Base-by-base conservation (phyloP, 1,140 invertebrate genomes). In the Physella acuta region DNA sequence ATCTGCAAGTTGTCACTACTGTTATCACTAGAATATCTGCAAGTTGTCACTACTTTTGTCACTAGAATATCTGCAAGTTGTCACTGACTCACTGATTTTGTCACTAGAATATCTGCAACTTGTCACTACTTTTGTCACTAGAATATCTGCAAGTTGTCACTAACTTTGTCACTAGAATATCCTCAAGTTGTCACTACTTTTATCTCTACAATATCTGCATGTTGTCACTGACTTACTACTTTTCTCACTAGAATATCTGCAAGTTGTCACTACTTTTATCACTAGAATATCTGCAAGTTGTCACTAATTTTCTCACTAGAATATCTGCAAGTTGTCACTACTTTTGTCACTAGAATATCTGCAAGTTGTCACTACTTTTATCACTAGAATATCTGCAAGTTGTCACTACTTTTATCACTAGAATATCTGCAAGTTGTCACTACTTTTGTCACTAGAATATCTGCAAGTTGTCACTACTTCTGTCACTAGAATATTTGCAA, bases 61-160 rank as follows among this genome's bases (percentile, higher is more conserved):
- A 44, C 39, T 11, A 82, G 80, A 81, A 33, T 86, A 86, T 75
- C 59, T 85, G 34, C 70, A 68, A 17, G 85, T 86, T 34, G 84
- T 85, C 11, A 71, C 68, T 3, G 70, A 78, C 11, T 78, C 84
- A 0, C 71, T 86, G 30, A 77, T n/a, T n/a, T n/a, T n/a, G n/a
- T n/a, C 8, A 44, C 39, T 11, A 82, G 80, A 81, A 33, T 86
- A 86, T 75, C 59, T 85, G 34, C 70, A 68, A 17, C 84, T 86
- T 34, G 84, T 85, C 11, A 71, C 68, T 3, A n/a, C n/a, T n/a
- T n/a, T n/a, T n/a, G n/a, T n/a, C 8, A 44, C 39, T 11, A 82
- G 80, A 81, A 33, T 86, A 86, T 75, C 59, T 85, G 34, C 70
- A 68, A 17, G 85, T 86, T 34, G 84, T 85, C 11, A 71, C 68